These are phyloP conservation scores for Tribolium freemani DNA, from an alignment of 2,888 invertebrate genomes.

Conservation along the genomic window DNA sequence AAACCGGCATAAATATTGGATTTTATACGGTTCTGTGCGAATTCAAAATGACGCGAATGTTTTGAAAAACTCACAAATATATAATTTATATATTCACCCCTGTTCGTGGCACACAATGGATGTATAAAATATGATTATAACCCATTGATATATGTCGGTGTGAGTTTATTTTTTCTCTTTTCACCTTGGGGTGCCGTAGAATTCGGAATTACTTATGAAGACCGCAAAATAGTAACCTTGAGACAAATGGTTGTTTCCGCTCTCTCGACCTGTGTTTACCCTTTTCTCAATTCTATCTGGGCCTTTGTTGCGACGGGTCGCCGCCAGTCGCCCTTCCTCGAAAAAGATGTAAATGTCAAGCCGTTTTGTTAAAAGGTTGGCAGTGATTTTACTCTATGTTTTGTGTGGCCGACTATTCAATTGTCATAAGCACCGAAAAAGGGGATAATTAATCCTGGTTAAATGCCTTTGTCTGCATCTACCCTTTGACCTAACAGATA, in stretches of 20 bases:
- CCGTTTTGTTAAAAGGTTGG: conserved; percentile 47
- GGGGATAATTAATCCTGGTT: conserved; percentile 42
- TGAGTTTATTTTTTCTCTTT: conserved; percentile 42
- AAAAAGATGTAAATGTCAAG: conserved; percentile 50
- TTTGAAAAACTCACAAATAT: conserved; percentile 49
- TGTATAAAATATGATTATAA: conserved; percentile 55
- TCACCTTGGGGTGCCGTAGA: conserved; percentile 33
- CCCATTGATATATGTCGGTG: conserved; percentile 53
- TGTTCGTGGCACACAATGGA: conserved; percentile 51
- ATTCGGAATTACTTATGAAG: conserved; percentile 45
- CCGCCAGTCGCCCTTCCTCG: conserved; percentile 12
- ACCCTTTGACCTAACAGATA: conserved; percentile 30
- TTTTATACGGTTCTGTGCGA: conserved; percentile 42
- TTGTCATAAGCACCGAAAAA: conserved; percentile 46
- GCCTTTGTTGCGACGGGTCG: conserved; percentile 38
- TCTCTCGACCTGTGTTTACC: conserved; percentile 44
- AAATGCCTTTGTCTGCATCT: conserved; percentile 28
- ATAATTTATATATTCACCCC: conserved; percentile 59
- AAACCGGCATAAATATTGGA: conserved; percentile 47
- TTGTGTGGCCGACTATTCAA: conserved; percentile 46
- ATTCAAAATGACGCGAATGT: conserved; percentile 46
- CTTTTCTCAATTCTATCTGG: conserved; percentile 40
- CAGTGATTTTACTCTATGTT: conserved; percentile 46
- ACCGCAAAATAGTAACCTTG: conserved; percentile 43
- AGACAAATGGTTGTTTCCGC: conserved; percentile 49